Percentiles rank a stretch among this genome's conserved stretches.
Conservation (phyloP, 2,888 invertebrate species). For the Mythimna pallens region DNA sequence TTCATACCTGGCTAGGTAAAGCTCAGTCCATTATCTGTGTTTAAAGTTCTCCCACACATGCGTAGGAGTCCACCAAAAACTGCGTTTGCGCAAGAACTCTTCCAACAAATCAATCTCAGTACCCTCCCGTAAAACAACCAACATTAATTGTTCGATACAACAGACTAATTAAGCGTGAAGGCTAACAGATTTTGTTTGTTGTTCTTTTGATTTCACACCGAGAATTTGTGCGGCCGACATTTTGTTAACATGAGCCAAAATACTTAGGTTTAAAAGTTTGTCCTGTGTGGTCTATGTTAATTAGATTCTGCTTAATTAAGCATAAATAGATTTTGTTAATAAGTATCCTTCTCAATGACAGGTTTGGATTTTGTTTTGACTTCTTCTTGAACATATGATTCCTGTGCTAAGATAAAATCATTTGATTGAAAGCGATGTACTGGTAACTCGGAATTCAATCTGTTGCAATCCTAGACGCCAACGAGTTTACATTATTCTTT, state of each 20-base stretch:
- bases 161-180: slow-evolving; percentile 84
- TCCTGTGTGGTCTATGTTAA: slow-evolving; percentile 3
- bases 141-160: slow-evolving; percentile 81
- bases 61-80: slow-evolving; percentile 60
- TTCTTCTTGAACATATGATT: not conserved
- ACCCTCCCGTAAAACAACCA: slow-evolving; percentile 75
- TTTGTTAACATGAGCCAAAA: slow-evolving; percentile 36
- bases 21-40: not conserved
- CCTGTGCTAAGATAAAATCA: not conserved
- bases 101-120: slow-evolving; percentile 65
- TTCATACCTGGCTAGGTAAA: not conserved
- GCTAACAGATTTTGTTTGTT: slow-evolving; percentile 68
- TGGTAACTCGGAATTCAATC: slow-evolving; percentile 1
- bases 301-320: slow-evolving; percentile 13
- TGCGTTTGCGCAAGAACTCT: slow-evolving; percentile 73
- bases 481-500: slow-evolving; percentile 21
- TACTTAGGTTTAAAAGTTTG: not conserved
- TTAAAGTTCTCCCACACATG: slow-evolving; percentile 26
- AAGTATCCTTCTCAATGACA: not conserved
- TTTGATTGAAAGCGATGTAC: slow-evolving; percentile 10
- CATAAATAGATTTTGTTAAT: not conserved
- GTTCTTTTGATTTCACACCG: slow-evolving; percentile 65
- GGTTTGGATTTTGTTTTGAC: not conserved
- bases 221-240: slow-evolving; percentile 22
- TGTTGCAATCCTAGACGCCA: slow-evolving; percentile 22